A percentile compares a stretch with the other conserved stretches of the same genome.
Evolutionary conservation across 1,140 invertebrate species (phyloP).

Genomic region (Nasonia giraulti): DNA sequence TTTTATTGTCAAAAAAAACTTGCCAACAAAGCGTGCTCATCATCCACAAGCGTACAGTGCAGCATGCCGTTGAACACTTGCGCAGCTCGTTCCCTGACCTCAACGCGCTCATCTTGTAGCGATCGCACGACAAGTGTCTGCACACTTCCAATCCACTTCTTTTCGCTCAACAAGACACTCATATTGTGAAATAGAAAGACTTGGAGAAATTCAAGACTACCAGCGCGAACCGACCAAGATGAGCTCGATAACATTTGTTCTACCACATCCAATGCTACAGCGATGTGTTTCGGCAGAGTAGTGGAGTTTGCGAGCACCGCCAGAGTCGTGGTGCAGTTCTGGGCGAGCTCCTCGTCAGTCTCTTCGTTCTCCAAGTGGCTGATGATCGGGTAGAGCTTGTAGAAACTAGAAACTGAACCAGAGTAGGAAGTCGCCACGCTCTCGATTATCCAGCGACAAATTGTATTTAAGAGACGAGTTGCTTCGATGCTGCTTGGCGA

Average conservation of each 20-base stretch:
- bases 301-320: slow-evolving; percentile 78
- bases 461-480: not conserved
- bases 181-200: slow-evolving; percentile 90
- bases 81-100: slow-evolving; percentile 87
- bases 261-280: slow-evolving; percentile 71
- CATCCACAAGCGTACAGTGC: slow-evolving; percentile 86
- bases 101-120: slow-evolving; percentile 82
- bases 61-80: slow-evolving; percentile 89
- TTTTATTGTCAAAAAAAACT: slow-evolving; percentile 39
- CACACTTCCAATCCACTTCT: slow-evolving; percentile 75
- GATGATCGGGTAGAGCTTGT: slow-evolving; percentile 79
- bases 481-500: not conserved
- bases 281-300: slow-evolving; percentile 74
- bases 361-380: slow-evolving; percentile 86
- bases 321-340: slow-evolving; percentile 79
- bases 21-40: slow-evolving; percentile 77
- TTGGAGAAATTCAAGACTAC: slow-evolving; percentile 85
- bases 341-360: slow-evolving; percentile 85
- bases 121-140: slow-evolving; percentile 79
- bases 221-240: slow-evolving; percentile 87
- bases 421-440: slow-evolving; percentile 65
- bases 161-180: slow-evolving; percentile 78
- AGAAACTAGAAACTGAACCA: slow-evolving; percentile 74
- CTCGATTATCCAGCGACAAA: not conserved
- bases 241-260: slow-evolving; percentile 71